Evolutionary conservation across 2,888 invertebrate genomes (phyloP).

Genomic region (Catocala fraxini): DNA sequence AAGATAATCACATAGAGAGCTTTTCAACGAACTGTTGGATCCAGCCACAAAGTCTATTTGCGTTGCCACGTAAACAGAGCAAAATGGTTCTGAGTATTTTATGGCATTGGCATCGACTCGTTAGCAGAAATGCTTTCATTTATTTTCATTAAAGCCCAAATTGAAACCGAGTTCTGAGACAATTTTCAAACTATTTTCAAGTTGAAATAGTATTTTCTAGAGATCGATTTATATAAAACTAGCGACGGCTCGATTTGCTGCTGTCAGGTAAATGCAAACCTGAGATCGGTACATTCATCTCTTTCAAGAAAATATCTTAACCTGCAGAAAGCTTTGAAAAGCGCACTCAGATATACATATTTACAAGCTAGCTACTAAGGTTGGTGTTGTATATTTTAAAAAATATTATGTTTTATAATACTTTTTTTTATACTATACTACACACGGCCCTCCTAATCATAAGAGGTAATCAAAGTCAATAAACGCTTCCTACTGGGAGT

Average conservation of each 20-base stretch:
- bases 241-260: slow-evolving; percentile 15
- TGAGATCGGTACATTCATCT: slow-evolving; percentile 20
- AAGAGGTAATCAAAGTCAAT: too few relatives aligned
- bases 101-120: slow-evolving; percentile 43
- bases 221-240: slow-evolving; percentile 34
- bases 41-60: slow-evolving; percentile 49
- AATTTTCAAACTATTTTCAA: slow-evolving; percentile 34
- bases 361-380: neutral
- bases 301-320: slow-evolving; percentile 21
- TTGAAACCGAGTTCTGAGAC: slow-evolving; percentile 32
- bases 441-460: too few relatives aligned
- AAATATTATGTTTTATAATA: too few relatives aligned
- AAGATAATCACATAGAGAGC: slow-evolving; percentile 47
- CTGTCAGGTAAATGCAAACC: slow-evolving; percentile 24
- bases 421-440: too few relatives aligned
- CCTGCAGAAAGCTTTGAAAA: slow-evolving; percentile 12
- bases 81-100: slow-evolving; percentile 37
- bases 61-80: slow-evolving; percentile 44
- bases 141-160: slow-evolving; percentile 54
- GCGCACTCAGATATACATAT: neutral
- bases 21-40: slow-evolving; percentile 48
- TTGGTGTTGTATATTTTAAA: too few relatives aligned
- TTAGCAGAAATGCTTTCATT: slow-evolving; percentile 50
- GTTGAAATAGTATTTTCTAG: slow-evolving; percentile 24
- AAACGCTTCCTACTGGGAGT: too few relatives aligned